Evolutionary conservation across 1,140 invertebrate species (phyloP).

Genomic region (Spodoptera frugiperda): DNA sequence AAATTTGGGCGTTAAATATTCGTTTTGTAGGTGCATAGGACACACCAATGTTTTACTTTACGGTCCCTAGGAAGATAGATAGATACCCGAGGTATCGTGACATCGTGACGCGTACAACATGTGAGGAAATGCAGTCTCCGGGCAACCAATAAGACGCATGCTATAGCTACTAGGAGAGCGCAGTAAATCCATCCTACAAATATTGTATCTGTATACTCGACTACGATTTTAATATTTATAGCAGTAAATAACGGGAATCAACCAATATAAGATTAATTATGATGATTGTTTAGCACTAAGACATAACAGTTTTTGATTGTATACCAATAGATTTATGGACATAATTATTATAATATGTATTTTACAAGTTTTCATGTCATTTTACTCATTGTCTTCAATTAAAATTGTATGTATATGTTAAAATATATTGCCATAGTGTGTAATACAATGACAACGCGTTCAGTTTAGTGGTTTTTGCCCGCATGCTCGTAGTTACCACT

Average conservation of each 20-base stretch:
- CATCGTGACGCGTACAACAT: conserved; percentile 21
- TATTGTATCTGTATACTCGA: conserved; percentile 48
- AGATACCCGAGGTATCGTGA: conserved; percentile 33
- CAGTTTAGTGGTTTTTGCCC: conserved; percentile 21
- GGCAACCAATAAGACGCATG: conserved; percentile 16
- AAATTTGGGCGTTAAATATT: conserved; percentile 69
- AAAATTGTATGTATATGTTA: conserved; percentile 42
- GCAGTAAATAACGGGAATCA: conserved; percentile 53
- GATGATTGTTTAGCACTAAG: conserved; percentile 55
- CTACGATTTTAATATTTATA: conserved; percentile 48
- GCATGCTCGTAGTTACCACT: not conserved
- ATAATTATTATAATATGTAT: conserved; percentile 46
- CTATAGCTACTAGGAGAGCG: conserved; percentile 37
- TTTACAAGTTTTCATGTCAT: conserved; percentile 46
- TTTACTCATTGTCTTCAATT: conserved; percentile 48
- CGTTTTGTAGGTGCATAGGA: conserved; percentile 46
- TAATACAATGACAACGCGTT: conserved; percentile 18
- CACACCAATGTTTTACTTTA: conserved; percentile 46
- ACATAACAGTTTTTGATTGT: conserved; percentile 59
- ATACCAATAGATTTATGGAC: conserved; percentile 54
- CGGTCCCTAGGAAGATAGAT: conserved; percentile 35
- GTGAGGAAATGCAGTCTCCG: conserved; percentile 40
- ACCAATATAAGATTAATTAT: conserved; percentile 50
- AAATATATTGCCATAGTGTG: conserved; percentile 24
- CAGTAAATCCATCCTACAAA: conserved; percentile 47